A percentile compares a stretch with the other conserved stretches of the same genome.
phyloP scores from a whole-genome alignment of 2,797 vertebrate genomes.

The Muraenolepis orangiensis region DNA sequence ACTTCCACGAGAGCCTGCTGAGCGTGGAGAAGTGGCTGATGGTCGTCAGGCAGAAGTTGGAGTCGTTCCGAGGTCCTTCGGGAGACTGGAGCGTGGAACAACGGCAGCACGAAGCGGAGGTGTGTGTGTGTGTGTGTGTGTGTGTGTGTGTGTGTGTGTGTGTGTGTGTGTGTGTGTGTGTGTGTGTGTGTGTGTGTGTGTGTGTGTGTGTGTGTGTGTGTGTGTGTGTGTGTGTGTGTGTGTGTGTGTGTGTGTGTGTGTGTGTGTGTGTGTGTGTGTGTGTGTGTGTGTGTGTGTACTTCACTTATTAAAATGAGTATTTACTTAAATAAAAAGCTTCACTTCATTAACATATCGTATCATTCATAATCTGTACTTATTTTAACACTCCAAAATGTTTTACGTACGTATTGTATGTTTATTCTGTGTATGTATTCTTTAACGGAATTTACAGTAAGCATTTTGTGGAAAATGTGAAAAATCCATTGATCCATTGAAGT shows the following conservation, averaged over 20 bases:
- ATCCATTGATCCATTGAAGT: neutral
- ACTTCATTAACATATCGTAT: too few species aligned
- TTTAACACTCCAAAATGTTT: neutral
- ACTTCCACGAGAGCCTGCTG: slow-evolving; percentile 75
- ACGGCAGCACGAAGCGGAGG: slow-evolving; percentile 77
- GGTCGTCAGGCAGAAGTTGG: slow-evolving; percentile 74
- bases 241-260: too few species aligned
- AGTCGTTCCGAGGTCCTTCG: slow-evolving; percentile 57
- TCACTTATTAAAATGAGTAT: too few species aligned
- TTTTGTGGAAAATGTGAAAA: too few species aligned
- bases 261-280: too few species aligned
- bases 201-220: too few species aligned
- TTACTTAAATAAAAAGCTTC: too few species aligned
- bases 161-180: neutral
- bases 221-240: too few species aligned
- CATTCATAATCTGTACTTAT: neutral
- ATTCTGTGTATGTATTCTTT: too few species aligned
- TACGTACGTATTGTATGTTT: too few species aligned
- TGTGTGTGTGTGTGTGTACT: too few species aligned
- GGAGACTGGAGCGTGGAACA: slow-evolving; percentile 63
- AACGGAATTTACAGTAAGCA: too few species aligned
- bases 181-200: slow-evolving; percentile 1
- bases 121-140: slow-evolving; percentile 42
- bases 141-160: neutral
- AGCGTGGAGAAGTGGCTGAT: slow-evolving; percentile 83